Base-by-base conservation (phyloP, 2,113 vertebrate genomes). In the Caloenas nicobarica region DNA sequence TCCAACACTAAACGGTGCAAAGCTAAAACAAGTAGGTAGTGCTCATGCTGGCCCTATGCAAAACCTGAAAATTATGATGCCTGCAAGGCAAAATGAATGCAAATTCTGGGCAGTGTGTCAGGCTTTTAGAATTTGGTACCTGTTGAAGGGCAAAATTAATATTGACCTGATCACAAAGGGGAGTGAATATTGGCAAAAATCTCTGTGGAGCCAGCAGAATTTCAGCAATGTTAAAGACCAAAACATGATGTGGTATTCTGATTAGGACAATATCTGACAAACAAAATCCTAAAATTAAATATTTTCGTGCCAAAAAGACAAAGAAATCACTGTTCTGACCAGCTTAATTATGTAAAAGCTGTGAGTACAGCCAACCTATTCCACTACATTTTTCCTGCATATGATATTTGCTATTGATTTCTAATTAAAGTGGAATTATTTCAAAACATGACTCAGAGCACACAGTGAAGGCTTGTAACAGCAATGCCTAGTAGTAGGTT, bases 171-270 rank as follows among this genome's bases (percentile, higher is more conserved):
- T 65, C 0, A 2, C 1, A 1, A 71, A 58, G 17, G 12, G 13
- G 13, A 83, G 24, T 81, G 33, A 85, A 77, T 56, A 74, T 21
- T 74, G 33, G 51, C 16, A 86, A 53, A 81, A 50, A 2, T 1
- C 5, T 5, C 13, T 21, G 6, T 26, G 6, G 26, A 56, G 17
- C 48, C 46, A 46, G 7, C 57, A 24, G 26, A 79, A 82, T 53
- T 66, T 48, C 56, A 66, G 16, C 26, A 70, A 42, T 42, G 46
- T 53, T 61, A 74, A 82, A 89, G 44, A 70, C 7, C 6, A 44
- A 66, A 79, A 33, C 26, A 33, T 34, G 48, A 71, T 0, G 0
- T 0, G 0, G 4, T 46, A 6, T 53, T 79, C 21, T 48, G 23
- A 69, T 48, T 28, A 73, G 78, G 36, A 85, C 13, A 61, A 6